Percentiles rank a stretch among this genome's conserved stretches.
These are phyloP conservation scores for Hycleus cichorii DNA, from an alignment of 1,140 invertebrate genomes.

Conservation along the genomic window DNA sequence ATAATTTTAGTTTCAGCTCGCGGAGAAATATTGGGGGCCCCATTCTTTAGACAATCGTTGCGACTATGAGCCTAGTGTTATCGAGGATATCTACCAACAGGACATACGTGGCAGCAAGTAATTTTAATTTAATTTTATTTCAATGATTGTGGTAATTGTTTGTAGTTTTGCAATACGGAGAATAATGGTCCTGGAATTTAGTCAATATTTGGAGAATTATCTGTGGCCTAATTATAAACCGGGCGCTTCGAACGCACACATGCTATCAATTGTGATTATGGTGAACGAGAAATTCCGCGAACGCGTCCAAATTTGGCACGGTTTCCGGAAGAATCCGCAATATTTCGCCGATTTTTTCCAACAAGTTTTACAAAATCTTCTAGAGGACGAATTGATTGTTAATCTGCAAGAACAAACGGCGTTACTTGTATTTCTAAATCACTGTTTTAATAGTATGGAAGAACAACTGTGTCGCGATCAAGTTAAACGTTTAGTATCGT, in stretches of 20 bases:
- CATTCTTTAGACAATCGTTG: conserved; percentile 61
- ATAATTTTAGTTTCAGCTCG: conserved; percentile 53
- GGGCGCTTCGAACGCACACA: conserved; percentile 66
- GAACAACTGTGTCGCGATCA: conserved; percentile 87
- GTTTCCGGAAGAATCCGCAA: conserved; percentile 71
- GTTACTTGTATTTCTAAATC: conserved; percentile 86
- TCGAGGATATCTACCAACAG: conserved; percentile 73
- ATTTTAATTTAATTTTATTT: conserved; percentile 22
- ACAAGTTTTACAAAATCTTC: conserved; percentile 65
- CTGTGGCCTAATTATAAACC: conserved; percentile 91
- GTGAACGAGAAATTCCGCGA: conserved; percentile 98
- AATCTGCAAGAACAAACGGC: conserved; percentile 77
- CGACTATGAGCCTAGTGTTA: conserved; percentile 63
- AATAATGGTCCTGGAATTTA: conserved; percentile 94
- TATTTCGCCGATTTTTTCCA: conserved; percentile 86
- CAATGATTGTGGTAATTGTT: conserved; percentile 29
- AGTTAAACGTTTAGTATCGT: conserved; percentile 84
- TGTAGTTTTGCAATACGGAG: conserved; percentile 72
- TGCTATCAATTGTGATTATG: conserved; percentile 95
- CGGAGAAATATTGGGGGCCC: conserved; percentile 83
- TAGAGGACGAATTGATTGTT: conserved; percentile 47
- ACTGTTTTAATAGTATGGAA: conserved; percentile 97
- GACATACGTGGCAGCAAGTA: conserved; percentile 69
- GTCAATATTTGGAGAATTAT: conserved; percentile 95
- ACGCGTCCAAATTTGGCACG: conserved; percentile 91